These are phyloP conservation scores for Athalia circularis DNA, from an alignment of 2,888 invertebrate genomes.

Conservation along the genomic window DNA sequence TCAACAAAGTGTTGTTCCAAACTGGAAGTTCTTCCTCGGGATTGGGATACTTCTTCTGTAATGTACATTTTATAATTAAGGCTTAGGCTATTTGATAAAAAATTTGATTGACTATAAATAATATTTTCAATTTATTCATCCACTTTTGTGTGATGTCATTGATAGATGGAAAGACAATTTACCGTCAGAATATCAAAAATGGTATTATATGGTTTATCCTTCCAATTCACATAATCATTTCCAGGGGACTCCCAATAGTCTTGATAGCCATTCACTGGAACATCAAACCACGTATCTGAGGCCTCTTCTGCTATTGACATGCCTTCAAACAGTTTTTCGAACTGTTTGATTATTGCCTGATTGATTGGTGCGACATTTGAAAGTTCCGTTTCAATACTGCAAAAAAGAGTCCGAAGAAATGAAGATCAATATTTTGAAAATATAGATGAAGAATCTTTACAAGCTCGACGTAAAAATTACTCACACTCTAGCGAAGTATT, in stretches of 20 bases:
- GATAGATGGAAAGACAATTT: not conserved
- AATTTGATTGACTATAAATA: too few species aligned
- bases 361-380: not conserved
- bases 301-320: conserved; percentile 48
- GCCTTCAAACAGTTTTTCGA: conserved; percentile 49
- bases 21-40: conserved; percentile 63
- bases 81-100: not conserved
- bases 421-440: too few species aligned
- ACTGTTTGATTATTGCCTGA: not conserved
- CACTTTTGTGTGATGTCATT: too few species aligned
- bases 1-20: conserved; percentile 61
- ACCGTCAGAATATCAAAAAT: conserved; percentile 67
- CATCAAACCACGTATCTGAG: conserved; percentile 56
- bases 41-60: conserved; percentile 65
- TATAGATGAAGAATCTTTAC: too few species aligned
- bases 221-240: conserved; percentile 62
- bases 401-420: not conserved
- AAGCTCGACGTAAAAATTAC: not conserved
- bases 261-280: conserved; percentile 34
- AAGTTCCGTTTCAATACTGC: not conserved
- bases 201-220: conserved; percentile 59
- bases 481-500: not conserved
- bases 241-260: conserved; percentile 50
- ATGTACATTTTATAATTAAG: not conserved
- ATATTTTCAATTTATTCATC: too few species aligned